These are phyloP conservation scores for Spodoptera frugiperda DNA, from an alignment of 1,140 invertebrate genomes.

Conservation along the genomic window DNA sequence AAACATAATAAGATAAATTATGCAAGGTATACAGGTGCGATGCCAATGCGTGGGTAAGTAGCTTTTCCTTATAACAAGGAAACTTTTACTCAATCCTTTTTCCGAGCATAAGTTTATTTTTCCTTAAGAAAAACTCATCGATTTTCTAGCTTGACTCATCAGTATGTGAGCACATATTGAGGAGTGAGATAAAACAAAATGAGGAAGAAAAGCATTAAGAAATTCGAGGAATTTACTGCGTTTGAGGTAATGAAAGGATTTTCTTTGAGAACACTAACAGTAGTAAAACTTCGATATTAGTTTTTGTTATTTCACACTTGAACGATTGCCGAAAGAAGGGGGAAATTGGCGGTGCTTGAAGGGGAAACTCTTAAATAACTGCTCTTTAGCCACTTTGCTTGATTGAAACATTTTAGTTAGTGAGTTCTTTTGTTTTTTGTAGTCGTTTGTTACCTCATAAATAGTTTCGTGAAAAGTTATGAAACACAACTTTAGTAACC, in stretches of 20 bases:
- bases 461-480: too few relatives aligned
- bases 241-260: constrained; percentile 31
- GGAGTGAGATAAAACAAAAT: constrained; percentile 19
- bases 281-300: constrained; percentile 33
- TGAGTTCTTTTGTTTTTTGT: background rate
- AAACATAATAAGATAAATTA: too few relatives aligned
- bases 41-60: too few relatives aligned
- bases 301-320: constrained; percentile 32
- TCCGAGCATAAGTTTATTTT: background rate
- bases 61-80: too few relatives aligned
- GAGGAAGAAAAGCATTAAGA: constrained; percentile 3
- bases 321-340: constrained; percentile 20
- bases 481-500: too few relatives aligned
- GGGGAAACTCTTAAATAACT: constrained; percentile 21
- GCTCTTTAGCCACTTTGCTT: background rate
- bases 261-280: constrained; percentile 21
- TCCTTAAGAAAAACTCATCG: background rate
- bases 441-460: too few relatives aligned
- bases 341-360: background rate
- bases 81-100: too few relatives aligned
- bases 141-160: constrained; percentile 7
- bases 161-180: constrained; percentile 5
- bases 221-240: constrained; percentile 23
- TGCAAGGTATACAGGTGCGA: too few relatives aligned
- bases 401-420: background rate